These are phyloP conservation scores for Orthonevra nobilis DNA, from an alignment of 2,888 invertebrate species.

Conservation along the genomic window DNA sequence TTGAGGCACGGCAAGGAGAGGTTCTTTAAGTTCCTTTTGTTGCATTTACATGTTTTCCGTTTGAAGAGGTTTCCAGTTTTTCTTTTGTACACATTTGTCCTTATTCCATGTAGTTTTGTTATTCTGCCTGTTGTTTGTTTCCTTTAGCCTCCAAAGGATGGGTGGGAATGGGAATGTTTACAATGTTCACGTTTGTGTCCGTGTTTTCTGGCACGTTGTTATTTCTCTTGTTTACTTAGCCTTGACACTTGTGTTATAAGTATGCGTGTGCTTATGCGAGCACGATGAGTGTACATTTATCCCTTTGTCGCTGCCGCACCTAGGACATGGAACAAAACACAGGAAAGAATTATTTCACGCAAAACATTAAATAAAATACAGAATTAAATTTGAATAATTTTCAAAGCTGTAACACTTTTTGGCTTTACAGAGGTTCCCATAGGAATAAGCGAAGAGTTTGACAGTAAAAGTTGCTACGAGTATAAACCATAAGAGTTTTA, in stretches of 20 bases:
- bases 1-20: not conserved
- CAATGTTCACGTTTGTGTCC: not conserved
- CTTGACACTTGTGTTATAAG: constrained; percentile 21
- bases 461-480: too few relatives aligned
- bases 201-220: not conserved
- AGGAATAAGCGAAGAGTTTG: too few relatives aligned
- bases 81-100: constrained; percentile 11
- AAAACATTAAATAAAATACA: constrained; percentile 10
- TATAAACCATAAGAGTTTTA: too few relatives aligned
- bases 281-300: constrained; percentile 25
- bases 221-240: constrained; percentile 25
- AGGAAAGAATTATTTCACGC: not conserved
- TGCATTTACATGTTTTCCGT: constrained; percentile 49
- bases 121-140: not conserved
- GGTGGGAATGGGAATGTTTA: too few relatives aligned
- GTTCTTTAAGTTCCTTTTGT: constrained; percentile 18
- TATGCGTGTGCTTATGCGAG: not conserved
- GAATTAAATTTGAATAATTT: constrained; percentile 22
- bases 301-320: constrained; percentile 8
- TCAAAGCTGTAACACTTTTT: too few relatives aligned
- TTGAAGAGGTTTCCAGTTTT: constrained; percentile 23
- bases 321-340: not conserved
- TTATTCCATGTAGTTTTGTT: constrained; percentile 25
- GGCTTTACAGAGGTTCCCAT: too few relatives aligned
- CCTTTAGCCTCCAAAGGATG: not conserved